Evolutionary conservation across 2,113 vertebrate species (phyloP), one percentile per base, ranked within the genome.

Genomic region (Zosterops hypoxanthus): DNA sequence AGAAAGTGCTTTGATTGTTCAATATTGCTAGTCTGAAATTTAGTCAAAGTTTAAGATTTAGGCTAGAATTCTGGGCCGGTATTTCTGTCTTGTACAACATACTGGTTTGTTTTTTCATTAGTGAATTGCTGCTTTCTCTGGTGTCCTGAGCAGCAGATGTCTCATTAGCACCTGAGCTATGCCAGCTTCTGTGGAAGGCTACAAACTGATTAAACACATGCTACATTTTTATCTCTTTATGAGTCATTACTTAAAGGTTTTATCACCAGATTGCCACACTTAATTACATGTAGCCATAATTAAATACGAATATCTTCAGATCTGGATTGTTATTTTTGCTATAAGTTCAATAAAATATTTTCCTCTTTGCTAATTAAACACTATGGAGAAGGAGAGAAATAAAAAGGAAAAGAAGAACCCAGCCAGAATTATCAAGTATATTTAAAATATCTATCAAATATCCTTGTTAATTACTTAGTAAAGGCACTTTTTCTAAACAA

Each of bases 171-270:
- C 98, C 97, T 97, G 96, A 97, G 96, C 52, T 59, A 89, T 96
- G 97, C 96, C 97, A 97, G 97, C 90, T 96, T 97, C 97, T 96
- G 68, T 92, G 78, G 91, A 97, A 97, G 93, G 95, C 96, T 97
- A 89, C 85, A 97, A 97, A 97, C 96, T 98, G 97, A 98, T 98
- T 97, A 98, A 98, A 97, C 97, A 97, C 97, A 98, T 96, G 97
- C 93, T 97, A 94, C 94, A 96, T 97, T 98, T 98, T 98, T 98
- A 94, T 97, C 96, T 97, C 96, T 97, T 97, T 98, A 97, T 98
- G 98, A 98, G 85, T 98, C 97, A 98, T 98, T 98, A 97, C 96
- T 98, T 98, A 98, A 97, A 97, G 95, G 95, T 97, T 98, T 98
- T 98, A 98, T 97, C 97, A 97, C 95, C 97, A 98, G 97, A 97